Percentiles rank a stretch among this genome's conserved stretches.
These are phyloP conservation scores for Styela clava DNA, from an alignment of 23 tunicate genomes.

Conservation along the genomic window DNA sequence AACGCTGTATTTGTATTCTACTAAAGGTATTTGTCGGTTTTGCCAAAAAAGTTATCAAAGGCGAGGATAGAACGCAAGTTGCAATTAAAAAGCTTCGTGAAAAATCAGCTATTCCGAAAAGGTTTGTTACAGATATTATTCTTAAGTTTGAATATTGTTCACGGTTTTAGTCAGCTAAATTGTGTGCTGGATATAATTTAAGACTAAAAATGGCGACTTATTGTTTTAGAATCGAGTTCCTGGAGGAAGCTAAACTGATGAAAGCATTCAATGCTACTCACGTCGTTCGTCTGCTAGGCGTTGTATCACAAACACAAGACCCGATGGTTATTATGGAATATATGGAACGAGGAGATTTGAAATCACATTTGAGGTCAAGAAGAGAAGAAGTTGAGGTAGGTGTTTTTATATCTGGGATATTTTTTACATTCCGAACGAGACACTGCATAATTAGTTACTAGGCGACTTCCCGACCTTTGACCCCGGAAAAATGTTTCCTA, in stretches of 20 bases:
- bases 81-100: conserved; percentile 81
- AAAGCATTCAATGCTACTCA: conserved; percentile 85
- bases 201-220: too few relatives aligned
- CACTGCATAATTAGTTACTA: too few relatives aligned
- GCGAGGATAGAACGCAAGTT: conserved; percentile 56
- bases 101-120: conserved; percentile 27
- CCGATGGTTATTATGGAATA: conserved; percentile 94
- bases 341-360: conserved; percentile 82
- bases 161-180: too few relatives aligned
- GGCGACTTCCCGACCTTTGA: too few relatives aligned
- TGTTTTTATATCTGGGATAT: too few relatives aligned
- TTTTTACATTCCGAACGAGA: too few relatives aligned
- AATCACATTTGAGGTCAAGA: conserved; percentile 25
- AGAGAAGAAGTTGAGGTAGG: conserved; percentile 79
- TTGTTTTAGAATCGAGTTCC: conserved; percentile 59
- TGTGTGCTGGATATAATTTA: too few relatives aligned
- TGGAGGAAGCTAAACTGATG: conserved; percentile 87
- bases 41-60: conserved; percentile 61
- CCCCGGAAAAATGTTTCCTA: too few relatives aligned
- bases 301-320: conserved; percentile 54
- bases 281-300: conserved; percentile 82
- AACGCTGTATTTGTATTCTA: too few relatives aligned
- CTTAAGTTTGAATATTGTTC: too few relatives aligned
- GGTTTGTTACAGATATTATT: conserved; percentile 1
- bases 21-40: conserved; percentile 84